phyloP scores from a whole-genome alignment of 2,113 vertebrate genomes.

The Aplodontia rufa region DNA sequence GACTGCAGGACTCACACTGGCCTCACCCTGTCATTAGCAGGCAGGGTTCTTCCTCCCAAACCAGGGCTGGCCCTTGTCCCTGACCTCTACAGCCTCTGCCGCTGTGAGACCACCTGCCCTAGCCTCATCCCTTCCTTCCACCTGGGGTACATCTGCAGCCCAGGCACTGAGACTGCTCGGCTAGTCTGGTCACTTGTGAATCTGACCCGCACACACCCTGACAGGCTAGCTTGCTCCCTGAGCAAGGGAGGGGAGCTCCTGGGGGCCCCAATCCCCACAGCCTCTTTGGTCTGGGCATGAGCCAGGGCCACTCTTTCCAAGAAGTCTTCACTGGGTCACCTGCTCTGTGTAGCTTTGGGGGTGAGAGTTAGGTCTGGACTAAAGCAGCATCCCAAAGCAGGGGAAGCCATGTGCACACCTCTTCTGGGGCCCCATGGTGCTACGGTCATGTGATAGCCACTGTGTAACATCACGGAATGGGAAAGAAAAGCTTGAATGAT shows the following conservation, averaged over 20 bases:
- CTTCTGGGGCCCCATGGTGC: not conserved
- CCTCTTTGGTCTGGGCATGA: not conserved
- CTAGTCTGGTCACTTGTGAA: fast-evolving
- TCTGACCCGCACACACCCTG: not conserved
- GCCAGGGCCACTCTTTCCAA: not conserved
- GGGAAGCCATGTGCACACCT: fast-evolving
- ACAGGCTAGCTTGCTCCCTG: not conserved
- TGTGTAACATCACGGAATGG: not conserved
- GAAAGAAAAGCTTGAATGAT: fast-evolving
- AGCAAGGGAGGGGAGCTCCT: fast-evolving
- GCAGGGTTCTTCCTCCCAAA: constrained; percentile 4
- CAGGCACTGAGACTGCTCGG: fast-evolving
- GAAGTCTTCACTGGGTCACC: not conserved
- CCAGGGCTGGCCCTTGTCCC: not conserved
- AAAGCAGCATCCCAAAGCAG: not conserved
- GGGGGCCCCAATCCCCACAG: fast-evolving
- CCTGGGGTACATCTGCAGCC: not conserved
- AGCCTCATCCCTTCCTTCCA: fast-evolving
- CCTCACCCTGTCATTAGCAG: constrained; percentile 69
- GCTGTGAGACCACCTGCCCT: fast-evolving
- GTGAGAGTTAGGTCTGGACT: not conserved
- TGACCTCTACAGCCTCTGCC: not conserved
- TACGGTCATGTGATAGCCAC: fast-evolving
- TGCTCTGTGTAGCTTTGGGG: not conserved
- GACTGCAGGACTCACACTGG: not conserved